These are phyloP conservation scores for Petroica traversi DNA, from an alignment of 2,113 vertebrate genomes.

Conservation along the genomic window DNA sequence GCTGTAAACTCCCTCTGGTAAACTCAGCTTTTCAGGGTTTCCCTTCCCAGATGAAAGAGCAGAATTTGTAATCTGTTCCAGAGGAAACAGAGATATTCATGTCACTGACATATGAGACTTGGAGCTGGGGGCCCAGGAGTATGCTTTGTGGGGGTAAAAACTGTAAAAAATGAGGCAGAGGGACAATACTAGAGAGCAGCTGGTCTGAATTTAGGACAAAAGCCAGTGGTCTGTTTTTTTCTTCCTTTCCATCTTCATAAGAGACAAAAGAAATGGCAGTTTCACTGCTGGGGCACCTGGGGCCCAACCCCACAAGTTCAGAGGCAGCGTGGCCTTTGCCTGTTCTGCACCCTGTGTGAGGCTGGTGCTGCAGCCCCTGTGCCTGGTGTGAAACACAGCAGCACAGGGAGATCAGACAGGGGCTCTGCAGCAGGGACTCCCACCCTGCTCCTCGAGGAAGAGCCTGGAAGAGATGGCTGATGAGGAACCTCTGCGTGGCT, in stretches of 20 bases:
- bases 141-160: neutral
- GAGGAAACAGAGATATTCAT: neutral
- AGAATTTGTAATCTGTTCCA: neutral
- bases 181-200: conserved; percentile 25
- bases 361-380: neutral
- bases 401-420: accelerated
- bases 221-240: neutral
- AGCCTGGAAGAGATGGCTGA: neutral
- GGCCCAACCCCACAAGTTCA: accelerated
- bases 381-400: neutral
- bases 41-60: neutral
- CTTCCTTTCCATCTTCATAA: neutral
- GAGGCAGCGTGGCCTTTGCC: neutral
- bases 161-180: neutral
- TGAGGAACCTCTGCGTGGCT: neutral
- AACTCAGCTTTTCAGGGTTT: neutral
- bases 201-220: conserved; percentile 61
- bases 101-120: conserved; percentile 11
- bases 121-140: neutral
- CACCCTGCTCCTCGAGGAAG: too few relatives aligned
- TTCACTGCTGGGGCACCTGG: neutral
- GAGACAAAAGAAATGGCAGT: conserved; percentile 7
- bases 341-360: accelerated
- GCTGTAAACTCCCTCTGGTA: neutral
- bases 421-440: neutral